Conservation (phyloP, 2,797 vertebrate species). For the Myotis findleyi region DNA sequence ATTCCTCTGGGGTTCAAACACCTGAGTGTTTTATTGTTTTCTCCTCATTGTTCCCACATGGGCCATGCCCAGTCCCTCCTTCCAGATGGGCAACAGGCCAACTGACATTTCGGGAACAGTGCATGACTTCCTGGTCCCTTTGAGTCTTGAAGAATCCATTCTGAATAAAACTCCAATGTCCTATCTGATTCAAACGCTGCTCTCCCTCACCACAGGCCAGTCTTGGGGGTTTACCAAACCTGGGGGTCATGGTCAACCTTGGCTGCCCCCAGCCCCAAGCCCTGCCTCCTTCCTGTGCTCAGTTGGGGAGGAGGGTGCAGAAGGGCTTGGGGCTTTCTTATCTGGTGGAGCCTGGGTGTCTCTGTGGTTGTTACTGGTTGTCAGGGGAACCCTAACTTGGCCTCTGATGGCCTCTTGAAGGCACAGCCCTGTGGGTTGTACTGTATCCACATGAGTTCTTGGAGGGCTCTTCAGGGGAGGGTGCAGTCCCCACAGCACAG, state of each 20-base stretch:
- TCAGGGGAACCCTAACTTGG: not conserved
- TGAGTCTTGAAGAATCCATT: not conserved
- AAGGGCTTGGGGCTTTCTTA: not conserved
- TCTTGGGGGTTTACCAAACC: not conserved
- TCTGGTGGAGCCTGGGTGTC: not conserved
- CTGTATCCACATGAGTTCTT: fast-evolving
- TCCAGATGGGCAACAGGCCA: not conserved
- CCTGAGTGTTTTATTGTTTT: not conserved
- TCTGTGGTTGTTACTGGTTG: not conserved
- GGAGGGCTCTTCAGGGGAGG: not conserved
- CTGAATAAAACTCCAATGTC: not conserved
- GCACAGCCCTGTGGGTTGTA: not conserved
- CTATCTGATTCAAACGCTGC: not conserved
- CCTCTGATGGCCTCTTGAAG: not conserved
- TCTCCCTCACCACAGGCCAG: not conserved
- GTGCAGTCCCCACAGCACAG: too few species aligned
- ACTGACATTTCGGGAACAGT: not conserved
- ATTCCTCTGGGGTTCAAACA: not conserved
- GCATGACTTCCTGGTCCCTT: not conserved
- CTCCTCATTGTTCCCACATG: not conserved
- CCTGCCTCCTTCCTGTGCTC: not conserved
- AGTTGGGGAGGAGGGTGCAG: not conserved
- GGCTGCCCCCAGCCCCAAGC: not conserved
- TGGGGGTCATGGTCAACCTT: not conserved
- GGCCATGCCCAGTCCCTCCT: not conserved